phyloP scores from a whole-genome alignment of 2,888 invertebrate genomes.

The Cheilosia scutellata region DNA sequence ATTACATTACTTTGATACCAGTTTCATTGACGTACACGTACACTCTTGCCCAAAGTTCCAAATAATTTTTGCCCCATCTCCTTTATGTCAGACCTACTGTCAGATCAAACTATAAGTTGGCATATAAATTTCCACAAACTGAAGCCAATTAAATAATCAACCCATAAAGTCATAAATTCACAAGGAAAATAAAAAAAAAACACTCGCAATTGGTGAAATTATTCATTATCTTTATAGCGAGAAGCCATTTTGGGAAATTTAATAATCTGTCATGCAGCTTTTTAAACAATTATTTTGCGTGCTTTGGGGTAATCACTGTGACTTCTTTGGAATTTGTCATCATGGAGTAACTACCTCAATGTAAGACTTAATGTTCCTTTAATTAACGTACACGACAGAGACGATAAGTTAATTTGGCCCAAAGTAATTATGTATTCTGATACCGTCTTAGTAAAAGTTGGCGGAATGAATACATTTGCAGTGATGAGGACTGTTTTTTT shows the following conservation, averaged over 20 bases:
- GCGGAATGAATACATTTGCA: conserved; percentile 16
- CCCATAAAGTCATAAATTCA: too few species aligned
- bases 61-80: too few species aligned
- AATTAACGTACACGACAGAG: conserved; percentile 50
- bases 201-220: conserved; percentile 7
- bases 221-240: background rate
- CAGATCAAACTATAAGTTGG: too few species aligned
- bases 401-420: conserved; percentile 39
- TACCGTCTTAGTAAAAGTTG: conserved; percentile 8
- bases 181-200: background rate
- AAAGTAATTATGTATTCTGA: conserved; percentile 37
- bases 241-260: conserved; percentile 4
- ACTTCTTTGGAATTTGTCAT: conserved; percentile 27
- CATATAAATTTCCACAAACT: too few species aligned
- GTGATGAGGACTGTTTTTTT: background rate
- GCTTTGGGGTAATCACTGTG: conserved; percentile 30
- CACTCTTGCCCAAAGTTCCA: too few species aligned
- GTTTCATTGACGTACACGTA: too few species aligned
- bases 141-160: too few species aligned
- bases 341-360: conserved; percentile 34
- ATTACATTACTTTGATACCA: too few species aligned
- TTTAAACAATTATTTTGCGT: conserved; percentile 52
- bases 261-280: conserved; percentile 31
- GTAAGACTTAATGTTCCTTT: conserved; percentile 48
- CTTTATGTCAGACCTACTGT: too few species aligned